Evolutionary conservation across 2,797 vertebrate genomes (phyloP).

Genomic region (Pempheris klunzingeri): DNA sequence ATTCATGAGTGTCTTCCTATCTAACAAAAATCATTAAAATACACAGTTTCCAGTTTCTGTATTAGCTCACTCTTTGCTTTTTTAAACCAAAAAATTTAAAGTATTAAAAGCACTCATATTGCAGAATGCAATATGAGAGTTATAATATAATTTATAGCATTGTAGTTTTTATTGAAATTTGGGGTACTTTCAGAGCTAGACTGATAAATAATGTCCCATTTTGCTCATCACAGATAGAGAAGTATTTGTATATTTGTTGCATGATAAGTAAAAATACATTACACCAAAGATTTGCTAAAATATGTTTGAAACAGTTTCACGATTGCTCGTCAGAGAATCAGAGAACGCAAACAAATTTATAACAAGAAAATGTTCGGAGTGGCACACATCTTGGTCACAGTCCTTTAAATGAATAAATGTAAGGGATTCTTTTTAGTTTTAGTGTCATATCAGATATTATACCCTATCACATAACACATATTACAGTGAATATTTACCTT

Average conservation of each 20-base stretch:
- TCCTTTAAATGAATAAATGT: not conserved
- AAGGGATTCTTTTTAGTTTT: not conserved
- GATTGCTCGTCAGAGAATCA: not conserved
- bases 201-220: not conserved
- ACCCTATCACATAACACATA: not conserved
- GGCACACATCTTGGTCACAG: not conserved
- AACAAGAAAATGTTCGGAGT: not conserved
- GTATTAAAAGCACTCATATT: not conserved
- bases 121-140: not conserved
- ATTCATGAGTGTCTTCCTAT: constrained; percentile 10
- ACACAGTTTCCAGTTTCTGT: not conserved
- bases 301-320: not conserved
- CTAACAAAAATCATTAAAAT: not conserved
- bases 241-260: not conserved
- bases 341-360: not conserved
- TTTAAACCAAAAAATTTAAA: not conserved
- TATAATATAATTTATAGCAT: not conserved
- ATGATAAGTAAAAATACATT: not conserved
- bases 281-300: not conserved
- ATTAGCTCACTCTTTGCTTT: not conserved
- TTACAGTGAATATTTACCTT: constrained; percentile 73
- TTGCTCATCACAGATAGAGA: not conserved
- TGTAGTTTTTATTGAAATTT: not conserved
- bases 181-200: not conserved
- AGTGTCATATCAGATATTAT: not conserved